Base-by-base conservation (phyloP, 2,888 invertebrate genomes). In the Tetragonula carbonaria region DNA sequence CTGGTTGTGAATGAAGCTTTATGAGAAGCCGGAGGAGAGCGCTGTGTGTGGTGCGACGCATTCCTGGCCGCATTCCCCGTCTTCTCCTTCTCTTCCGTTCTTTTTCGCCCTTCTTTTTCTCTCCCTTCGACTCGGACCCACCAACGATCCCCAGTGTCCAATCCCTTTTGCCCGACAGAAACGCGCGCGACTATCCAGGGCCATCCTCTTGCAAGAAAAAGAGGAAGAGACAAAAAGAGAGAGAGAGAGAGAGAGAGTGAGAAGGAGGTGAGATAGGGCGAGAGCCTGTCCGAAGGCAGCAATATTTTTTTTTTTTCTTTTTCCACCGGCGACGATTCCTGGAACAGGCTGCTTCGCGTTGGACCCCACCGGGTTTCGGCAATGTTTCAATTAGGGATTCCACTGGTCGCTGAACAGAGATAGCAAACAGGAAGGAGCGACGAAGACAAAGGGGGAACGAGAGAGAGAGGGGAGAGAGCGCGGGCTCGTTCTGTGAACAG, bases 351-450 rank as follows among this genome's bases (percentile, higher is more conserved):
- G 90, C 86, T 90, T 88, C 90, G 84, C 87, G 83, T 85, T 86
- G 87, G 88, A 89, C 90, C 88, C 90, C 89, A 90, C 91, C 71
- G 85, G 84, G 86, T 82, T 82, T 84, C 82, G 89, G 87, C 90
- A 91, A 91, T 91, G 90, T 91, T 91, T 91, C 90, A 91, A 91
- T 91, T 91, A 91, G 89, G 85, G 87, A 86, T 82, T 79, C 85
- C 82, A 81, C 81, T 28, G 77, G 76, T 55, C 53, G 53, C 38
- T 57, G 68, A 57, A 75, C 66, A 55, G 74, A 79, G 66, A 78
- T 16, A 2, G 18, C 5, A 11, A 28, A 63, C 38, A 18, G 21
- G 21, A n/a, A 21, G 5, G 38, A 14, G 38, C 13, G 38, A 38
- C 21, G 5, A 14, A 14, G 65, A 66, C 8, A 33, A 14, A 2